Evolutionary conservation across 2,888 invertebrate genomes (phyloP).

Genomic region (Tridacna gigas): DNA sequence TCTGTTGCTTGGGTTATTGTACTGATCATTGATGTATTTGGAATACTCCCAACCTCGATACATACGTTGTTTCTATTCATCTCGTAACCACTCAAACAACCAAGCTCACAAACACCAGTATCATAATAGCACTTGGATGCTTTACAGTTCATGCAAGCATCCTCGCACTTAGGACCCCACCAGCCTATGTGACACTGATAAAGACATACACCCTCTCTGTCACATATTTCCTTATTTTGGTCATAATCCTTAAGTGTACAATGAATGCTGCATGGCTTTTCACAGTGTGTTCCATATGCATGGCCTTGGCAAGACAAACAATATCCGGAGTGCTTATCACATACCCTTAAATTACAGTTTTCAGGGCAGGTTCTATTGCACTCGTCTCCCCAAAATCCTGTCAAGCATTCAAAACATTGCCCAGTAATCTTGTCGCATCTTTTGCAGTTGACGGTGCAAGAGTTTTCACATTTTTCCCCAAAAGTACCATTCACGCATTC

Average conservation of each 20-base stretch:
- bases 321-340: background rate
- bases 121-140: background rate
- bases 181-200: background rate
- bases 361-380: background rate
- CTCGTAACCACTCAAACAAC: background rate
- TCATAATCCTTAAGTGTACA: background rate
- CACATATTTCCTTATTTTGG: slow-evolving; percentile 8
- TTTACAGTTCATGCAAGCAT: background rate
- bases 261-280: background rate
- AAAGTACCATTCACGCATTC: background rate
- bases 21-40: background rate
- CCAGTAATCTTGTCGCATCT: background rate
- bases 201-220: slow-evolving; percentile 11
- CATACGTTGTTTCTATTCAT: slow-evolving; percentile 2
- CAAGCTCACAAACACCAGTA: background rate
- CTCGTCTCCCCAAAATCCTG: background rate
- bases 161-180: background rate
- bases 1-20: background rate
- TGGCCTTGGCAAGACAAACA: slow-evolving; percentile 14
- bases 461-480: background rate
- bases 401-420: background rate
- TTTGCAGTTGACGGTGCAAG: background rate
- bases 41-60: background rate
- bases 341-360: background rate
- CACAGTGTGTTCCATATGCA: slow-evolving; percentile 8